Conservation (phyloP, 2,888 invertebrate genomes). For the Xylota sylvarum region DNA sequence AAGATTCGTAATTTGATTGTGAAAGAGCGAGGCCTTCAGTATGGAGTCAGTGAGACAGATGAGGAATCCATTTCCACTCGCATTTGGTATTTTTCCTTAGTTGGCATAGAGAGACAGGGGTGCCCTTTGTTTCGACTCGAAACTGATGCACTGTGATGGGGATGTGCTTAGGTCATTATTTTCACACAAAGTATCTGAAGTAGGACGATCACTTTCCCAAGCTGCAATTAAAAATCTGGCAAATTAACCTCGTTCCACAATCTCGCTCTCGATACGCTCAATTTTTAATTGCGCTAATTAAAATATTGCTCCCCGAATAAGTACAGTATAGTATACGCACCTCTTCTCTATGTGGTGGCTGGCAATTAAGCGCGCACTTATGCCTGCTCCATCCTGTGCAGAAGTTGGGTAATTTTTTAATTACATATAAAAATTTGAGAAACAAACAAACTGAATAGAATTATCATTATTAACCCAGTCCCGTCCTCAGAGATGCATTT, state of each 20-base stretch:
- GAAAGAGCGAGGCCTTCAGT: constrained; percentile 58
- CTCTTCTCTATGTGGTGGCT: constrained; percentile 15
- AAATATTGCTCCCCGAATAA: constrained; percentile 65
- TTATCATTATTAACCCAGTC: constrained; percentile 29
- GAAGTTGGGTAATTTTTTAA: constrained; percentile 70
- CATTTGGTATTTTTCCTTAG: too few relatives aligned
- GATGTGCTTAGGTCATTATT: constrained; percentile 55
- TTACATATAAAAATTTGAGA: constrained; percentile 54
- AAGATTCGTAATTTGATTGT: constrained; percentile 78
- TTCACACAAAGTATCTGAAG: constrained; percentile 51
- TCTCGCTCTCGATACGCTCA: constrained; percentile 73
- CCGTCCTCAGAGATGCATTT: constrained; percentile 37
- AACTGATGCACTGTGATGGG: background rate
- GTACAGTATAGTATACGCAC: background rate
- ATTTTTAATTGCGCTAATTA: constrained; percentile 77
- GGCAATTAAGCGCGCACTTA: constrained; percentile 67
- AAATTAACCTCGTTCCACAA: constrained; percentile 76
- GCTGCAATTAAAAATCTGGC: constrained; percentile 74
- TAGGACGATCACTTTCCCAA: constrained; percentile 69
- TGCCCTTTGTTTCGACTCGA: constrained; percentile 57
- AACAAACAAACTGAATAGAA: constrained; percentile 22
- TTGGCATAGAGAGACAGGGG: constrained; percentile 51
- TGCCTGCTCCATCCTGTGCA: constrained; percentile 44
- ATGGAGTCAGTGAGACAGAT: constrained; percentile 56
- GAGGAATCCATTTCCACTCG: constrained; percentile 48